Evolutionary conservation across 1,140 invertebrate species (phyloP).

Genomic region (Diorhabda elongata): DNA sequence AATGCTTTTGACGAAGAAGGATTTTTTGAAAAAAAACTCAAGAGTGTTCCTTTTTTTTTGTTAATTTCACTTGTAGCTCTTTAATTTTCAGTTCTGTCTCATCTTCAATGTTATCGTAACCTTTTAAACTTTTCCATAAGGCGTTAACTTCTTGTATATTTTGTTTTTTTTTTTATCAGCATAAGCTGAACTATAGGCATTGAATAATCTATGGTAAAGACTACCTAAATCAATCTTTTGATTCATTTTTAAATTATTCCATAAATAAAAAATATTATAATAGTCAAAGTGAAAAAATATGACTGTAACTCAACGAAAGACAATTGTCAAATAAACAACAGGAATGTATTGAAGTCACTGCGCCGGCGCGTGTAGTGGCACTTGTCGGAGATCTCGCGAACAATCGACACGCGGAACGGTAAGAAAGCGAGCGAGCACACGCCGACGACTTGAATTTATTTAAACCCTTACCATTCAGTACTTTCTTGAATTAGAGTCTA

Average conservation of each 20-base stretch:
- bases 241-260: slow-evolving; percentile 11
- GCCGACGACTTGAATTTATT: too few relatives aligned
- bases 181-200: slow-evolving; percentile 14
- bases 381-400: slow-evolving; percentile 12
- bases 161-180: slow-evolving; percentile 22
- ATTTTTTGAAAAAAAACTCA: too few relatives aligned
- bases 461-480: too few relatives aligned
- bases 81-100: slow-evolving; percentile 12
- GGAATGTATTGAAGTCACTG: too few relatives aligned
- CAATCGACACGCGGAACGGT: slow-evolving; percentile 3
- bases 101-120: slow-evolving; percentile 16
- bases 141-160: too few relatives aligned
- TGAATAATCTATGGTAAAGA: slow-evolving; percentile 16
- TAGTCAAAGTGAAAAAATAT: slow-evolving; percentile 12
- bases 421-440: too few relatives aligned
- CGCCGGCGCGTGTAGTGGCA: neutral
- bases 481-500: too few relatives aligned
- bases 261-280: slow-evolving; percentile 10
- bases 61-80: too few relatives aligned
- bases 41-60: too few relatives aligned
- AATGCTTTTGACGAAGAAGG: too few relatives aligned
- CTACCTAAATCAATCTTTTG: neutral
- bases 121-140: slow-evolving; percentile 15
- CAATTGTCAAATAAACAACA: slow-evolving; percentile 10
- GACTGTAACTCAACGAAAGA: slow-evolving; percentile 10